Evolutionary conservation across 1,140 invertebrate genomes (phyloP).

Genomic region (Ips nitidus): DNA sequence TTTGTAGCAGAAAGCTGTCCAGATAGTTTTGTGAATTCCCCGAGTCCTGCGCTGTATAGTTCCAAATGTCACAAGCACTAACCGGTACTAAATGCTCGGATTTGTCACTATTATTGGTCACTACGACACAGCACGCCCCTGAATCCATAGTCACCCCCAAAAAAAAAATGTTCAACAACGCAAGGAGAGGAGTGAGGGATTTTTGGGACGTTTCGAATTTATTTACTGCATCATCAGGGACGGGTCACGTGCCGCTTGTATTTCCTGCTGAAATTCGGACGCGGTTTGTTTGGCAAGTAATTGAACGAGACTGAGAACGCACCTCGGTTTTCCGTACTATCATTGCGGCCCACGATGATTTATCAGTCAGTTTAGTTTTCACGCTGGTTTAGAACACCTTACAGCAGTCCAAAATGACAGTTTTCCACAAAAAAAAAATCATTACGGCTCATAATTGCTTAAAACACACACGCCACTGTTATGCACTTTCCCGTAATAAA

Average conservation of each 20-base stretch:
- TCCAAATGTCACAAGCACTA: neutral
- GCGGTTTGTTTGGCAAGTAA: conserved; percentile 4
- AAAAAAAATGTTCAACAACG: neutral
- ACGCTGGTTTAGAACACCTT: too few relatives aligned
- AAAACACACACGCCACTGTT: too few relatives aligned
- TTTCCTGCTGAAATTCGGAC: neutral
- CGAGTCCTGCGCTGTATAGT: neutral
- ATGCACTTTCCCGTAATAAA: too few relatives aligned
- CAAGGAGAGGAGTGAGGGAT: too few relatives aligned
- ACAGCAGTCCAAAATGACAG: too few relatives aligned
- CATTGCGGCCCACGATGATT: neutral
- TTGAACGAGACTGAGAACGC: neutral
- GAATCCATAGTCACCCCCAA: conserved; percentile 6
- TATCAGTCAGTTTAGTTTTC: too few relatives aligned
- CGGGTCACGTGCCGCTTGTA: neutral
- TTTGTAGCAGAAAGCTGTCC: conserved; percentile 3
- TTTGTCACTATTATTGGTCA: conserved; percentile 8
- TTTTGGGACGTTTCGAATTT: too few relatives aligned
- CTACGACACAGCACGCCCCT: conserved; percentile 10
- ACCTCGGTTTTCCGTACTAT: neutral
- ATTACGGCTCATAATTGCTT: too few relatives aligned
- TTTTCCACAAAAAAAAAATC: too few relatives aligned
- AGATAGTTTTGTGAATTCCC: neutral
- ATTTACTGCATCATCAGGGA: too few relatives aligned
- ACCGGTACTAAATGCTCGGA: conserved; percentile 1